Conservation (phyloP, 1,140 invertebrate species). For the Mamestra configurata region DNA sequence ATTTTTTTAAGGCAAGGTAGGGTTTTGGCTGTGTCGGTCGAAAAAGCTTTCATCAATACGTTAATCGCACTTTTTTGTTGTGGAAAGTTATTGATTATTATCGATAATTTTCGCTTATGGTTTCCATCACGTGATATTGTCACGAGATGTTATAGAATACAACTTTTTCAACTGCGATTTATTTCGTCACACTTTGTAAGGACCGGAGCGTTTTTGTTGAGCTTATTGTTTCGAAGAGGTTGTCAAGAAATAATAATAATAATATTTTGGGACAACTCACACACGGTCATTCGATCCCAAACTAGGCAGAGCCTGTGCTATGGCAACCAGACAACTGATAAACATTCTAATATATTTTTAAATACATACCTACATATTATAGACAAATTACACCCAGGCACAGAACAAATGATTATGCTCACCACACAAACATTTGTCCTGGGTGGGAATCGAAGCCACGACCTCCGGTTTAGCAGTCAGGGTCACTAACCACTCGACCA, state of each 20-base stretch:
- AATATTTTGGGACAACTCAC: too few relatives aligned
- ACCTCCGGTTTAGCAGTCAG: too few relatives aligned
- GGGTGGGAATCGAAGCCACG: too few relatives aligned
- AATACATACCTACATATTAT: too few relatives aligned
- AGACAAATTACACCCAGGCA: too few relatives aligned
- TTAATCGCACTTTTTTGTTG: slow-evolving; percentile 32
- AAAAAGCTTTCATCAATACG: slow-evolving; percentile 41
- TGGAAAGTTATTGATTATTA: slow-evolving; percentile 46
- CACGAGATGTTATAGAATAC: not conserved
- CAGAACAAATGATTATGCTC: too few relatives aligned
- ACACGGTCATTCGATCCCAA: too few relatives aligned
- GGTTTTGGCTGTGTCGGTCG: not conserved
- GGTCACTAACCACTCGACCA: too few relatives aligned
- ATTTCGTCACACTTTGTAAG: slow-evolving; percentile 1
- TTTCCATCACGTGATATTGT: slow-evolving; percentile 12
- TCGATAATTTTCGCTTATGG: slow-evolving; percentile 45
- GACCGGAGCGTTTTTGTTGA: not conserved
- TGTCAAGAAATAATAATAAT: slow-evolving; percentile 1
- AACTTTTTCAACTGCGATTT: not conserved
- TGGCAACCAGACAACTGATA: too few relatives aligned
- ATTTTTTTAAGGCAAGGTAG: not conserved
- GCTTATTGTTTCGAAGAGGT: slow-evolving; percentile 5
- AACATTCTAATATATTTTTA: too few relatives aligned
- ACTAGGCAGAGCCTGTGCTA: too few relatives aligned
- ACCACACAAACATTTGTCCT: too few relatives aligned